These are phyloP conservation scores for Xanthorhoe designata DNA, from an alignment of 2,888 invertebrate genomes.

Conservation along the genomic window DNA sequence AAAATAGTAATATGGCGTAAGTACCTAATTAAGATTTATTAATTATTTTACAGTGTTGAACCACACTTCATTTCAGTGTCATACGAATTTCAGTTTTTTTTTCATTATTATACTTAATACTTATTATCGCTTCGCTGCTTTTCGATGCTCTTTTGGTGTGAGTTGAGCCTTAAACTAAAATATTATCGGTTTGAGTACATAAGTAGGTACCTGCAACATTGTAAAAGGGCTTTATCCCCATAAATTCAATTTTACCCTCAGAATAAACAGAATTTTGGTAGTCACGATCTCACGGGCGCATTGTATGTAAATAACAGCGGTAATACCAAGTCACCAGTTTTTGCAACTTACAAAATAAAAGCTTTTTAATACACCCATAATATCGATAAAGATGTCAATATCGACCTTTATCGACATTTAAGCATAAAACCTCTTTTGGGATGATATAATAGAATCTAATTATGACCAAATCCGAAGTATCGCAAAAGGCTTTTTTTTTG, in stretches of 20 bases:
- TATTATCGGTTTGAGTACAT: too few species aligned
- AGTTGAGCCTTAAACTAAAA: too few species aligned
- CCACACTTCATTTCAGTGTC: too few species aligned
- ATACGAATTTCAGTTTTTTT: too few species aligned
- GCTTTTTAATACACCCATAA: constrained; percentile 1
- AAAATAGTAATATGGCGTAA: too few species aligned
- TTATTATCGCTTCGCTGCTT: too few species aligned
- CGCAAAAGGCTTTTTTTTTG: too few species aligned
- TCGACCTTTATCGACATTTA: constrained; percentile 15
- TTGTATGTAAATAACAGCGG: constrained; percentile 32
- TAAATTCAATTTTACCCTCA: constrained; percentile 31
- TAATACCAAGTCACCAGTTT: constrained; percentile 30
- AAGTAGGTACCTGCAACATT: constrained; percentile 22
- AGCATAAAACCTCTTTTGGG: background rate
- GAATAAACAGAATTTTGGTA: constrained; percentile 35
- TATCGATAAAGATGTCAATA: constrained; percentile 27
- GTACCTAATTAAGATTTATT: too few species aligned
- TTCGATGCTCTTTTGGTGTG: too few species aligned
- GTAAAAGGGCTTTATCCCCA: constrained; percentile 26
- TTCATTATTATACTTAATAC: too few species aligned
- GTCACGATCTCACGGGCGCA: constrained; percentile 37
- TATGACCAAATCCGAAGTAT: too few species aligned
- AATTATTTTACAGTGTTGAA: too few species aligned
- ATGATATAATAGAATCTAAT: background rate
- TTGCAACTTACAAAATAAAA: constrained; percentile 28